Percentiles rank a stretch among this genome's conserved stretches.
Conservation (phyloP, 2,797 vertebrate species). For the Botia almorhae region DNA sequence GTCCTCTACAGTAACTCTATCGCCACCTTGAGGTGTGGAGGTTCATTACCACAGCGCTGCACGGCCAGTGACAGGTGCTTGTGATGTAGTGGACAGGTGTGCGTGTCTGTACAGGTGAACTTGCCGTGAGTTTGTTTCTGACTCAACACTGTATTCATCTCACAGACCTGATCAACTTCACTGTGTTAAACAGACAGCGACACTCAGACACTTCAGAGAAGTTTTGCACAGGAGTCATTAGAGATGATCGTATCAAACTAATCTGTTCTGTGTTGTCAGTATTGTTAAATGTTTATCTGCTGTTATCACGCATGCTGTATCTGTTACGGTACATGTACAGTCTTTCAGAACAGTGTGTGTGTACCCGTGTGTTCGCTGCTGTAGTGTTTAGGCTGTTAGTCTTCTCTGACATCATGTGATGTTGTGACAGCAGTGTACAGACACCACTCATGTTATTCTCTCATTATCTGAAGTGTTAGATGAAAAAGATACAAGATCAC, state of each 20-base stretch:
- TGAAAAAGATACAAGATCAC: too few species aligned
- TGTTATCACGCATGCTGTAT: not conserved
- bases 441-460: conserved; percentile 3
- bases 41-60: too few species aligned
- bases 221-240: not conserved
- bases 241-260: too few species aligned
- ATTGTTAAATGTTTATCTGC: not conserved
- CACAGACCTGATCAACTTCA: conserved; percentile 45
- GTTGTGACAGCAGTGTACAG: not conserved
- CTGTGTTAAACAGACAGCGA: conserved; percentile 50
- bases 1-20: too few species aligned
- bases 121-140: not conserved
- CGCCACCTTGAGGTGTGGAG: too few species aligned
- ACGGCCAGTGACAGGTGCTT: too few species aligned
- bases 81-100: too few species aligned
- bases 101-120: too few species aligned
- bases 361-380: not conserved
- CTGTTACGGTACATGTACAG: not conserved
- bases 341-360: not conserved
- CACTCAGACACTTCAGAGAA: conserved; percentile 29
- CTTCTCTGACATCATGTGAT: not conserved
- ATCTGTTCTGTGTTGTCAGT: not conserved
- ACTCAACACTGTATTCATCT: conserved; percentile 27
- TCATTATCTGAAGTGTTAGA: conserved; percentile 4
- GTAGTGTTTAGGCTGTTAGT: not conserved